These are phyloP conservation scores for Tragelaphus strepsiceros DNA, from an alignment of 2,113 vertebrate genomes.

Conservation along the genomic window DNA sequence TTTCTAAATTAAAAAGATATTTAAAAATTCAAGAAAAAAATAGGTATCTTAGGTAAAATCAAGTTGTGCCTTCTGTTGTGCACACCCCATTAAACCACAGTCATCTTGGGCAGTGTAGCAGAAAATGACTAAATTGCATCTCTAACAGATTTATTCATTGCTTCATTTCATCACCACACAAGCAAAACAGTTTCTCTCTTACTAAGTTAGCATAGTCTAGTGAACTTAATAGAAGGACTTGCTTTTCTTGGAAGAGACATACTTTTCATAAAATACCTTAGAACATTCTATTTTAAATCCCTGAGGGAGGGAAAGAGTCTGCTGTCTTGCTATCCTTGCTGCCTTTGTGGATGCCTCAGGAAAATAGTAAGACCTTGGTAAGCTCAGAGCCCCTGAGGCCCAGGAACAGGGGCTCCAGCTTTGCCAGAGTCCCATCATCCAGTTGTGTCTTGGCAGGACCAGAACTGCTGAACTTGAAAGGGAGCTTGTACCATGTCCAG, in stretches of 20 bases:
- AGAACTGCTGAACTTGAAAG: not conserved
- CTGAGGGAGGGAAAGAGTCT: not conserved
- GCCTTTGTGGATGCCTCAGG: not conserved
- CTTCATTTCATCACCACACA: constrained; percentile 6
- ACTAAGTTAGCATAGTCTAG: not conserved
- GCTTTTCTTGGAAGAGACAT: not conserved
- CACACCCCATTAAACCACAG: not conserved
- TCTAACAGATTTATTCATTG: constrained; percentile 1
- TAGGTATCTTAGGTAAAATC: constrained; percentile 13
- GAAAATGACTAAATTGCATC: constrained; percentile 31
- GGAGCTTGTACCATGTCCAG: not conserved
- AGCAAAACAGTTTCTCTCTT: not conserved
- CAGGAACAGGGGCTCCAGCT: not conserved
- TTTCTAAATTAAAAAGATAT: constrained; percentile 8
- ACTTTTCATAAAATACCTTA: not conserved
- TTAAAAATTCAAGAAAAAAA: not conserved
- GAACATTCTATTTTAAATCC: not conserved
- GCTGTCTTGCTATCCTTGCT: not conserved
- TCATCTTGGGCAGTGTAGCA: not conserved
- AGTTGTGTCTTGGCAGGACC: not conserved
- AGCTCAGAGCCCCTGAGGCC: not conserved
- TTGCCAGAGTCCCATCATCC: not conserved
- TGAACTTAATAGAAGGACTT: constrained; percentile 8
- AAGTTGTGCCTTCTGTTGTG: not conserved
- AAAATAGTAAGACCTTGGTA: not conserved